Conservation (phyloP, 1,140 invertebrate species). For the Trichonephila clavipes region DNA sequence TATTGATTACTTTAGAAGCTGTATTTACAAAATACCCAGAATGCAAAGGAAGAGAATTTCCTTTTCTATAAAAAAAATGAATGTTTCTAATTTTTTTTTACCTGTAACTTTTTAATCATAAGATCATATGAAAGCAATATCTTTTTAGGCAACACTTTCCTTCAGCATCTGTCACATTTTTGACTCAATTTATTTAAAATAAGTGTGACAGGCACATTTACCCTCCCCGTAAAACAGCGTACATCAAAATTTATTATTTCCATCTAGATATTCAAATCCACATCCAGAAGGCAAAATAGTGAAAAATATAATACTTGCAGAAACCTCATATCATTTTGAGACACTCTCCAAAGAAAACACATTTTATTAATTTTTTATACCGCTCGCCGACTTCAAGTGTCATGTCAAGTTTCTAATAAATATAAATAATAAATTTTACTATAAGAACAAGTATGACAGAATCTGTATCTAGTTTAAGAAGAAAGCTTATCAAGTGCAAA, state of each 20-base stretch:
- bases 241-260: constrained; percentile 12
- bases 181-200: constrained; percentile 22
- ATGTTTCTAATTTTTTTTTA: not conserved
- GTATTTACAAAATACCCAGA: too few species aligned
- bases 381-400: constrained; percentile 10
- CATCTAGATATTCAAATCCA: constrained; percentile 23
- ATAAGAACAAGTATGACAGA: constrained; percentile 28
- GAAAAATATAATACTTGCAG: not conserved
- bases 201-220: constrained; percentile 3
- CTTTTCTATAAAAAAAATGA: too few species aligned
- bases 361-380: constrained; percentile 32
- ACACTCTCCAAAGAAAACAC: constrained; percentile 15
- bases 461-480: constrained; percentile 18
- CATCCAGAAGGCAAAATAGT: not conserved
- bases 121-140: not conserved
- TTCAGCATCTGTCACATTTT: not conserved
- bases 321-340: constrained; percentile 22
- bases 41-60: too few species aligned
- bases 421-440: constrained; percentile 38
- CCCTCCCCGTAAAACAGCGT: not conserved
- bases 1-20: too few species aligned
- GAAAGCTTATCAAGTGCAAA: not conserved
- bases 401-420: constrained; percentile 27
- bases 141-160: not conserved
- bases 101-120: not conserved